phyloP scores from a whole-genome alignment of 2,888 invertebrate species.

The Blomia tropicalis region DNA sequence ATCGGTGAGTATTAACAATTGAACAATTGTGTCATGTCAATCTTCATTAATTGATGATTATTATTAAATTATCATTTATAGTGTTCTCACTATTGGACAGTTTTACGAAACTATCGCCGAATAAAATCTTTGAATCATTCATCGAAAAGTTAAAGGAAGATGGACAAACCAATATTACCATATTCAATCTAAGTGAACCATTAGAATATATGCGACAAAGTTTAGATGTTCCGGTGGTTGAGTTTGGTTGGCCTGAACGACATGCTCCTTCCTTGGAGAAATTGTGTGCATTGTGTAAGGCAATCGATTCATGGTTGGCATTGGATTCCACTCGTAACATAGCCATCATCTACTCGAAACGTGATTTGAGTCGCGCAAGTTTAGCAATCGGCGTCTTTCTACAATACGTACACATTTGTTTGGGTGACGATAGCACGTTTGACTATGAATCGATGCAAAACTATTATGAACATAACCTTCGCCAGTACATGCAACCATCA shows the following conservation, averaged over 20 bases:
- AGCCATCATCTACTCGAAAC: slow-evolving; percentile 73
- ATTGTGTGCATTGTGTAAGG: slow-evolving; percentile 78
- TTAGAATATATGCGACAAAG: not conserved
- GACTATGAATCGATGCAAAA: slow-evolving; percentile 82
- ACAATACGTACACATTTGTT: slow-evolving; percentile 84
- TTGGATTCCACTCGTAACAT: slow-evolving; percentile 59
- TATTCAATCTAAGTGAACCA: slow-evolving; percentile 18
- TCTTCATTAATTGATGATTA: not conserved
- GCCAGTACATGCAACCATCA: slow-evolving; percentile 53
- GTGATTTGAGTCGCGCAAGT: slow-evolving; percentile 65
- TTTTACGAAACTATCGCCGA: slow-evolving; percentile 10
- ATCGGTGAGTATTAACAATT: slow-evolving; percentile 12
- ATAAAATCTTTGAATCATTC: slow-evolving; percentile 7
- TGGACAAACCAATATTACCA: not conserved
- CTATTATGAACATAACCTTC: slow-evolving; percentile 66
- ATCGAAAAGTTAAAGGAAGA: slow-evolving; percentile 1
- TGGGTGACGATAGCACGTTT: slow-evolving; percentile 51
- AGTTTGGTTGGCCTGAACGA: slow-evolving; percentile 68
- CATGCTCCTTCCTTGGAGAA: slow-evolving; percentile 74
- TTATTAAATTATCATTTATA: not conserved
- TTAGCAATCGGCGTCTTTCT: slow-evolving; percentile 78
- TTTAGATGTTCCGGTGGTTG: slow-evolving; percentile 41
- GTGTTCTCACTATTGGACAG: slow-evolving; percentile 8
- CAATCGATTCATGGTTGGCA: slow-evolving; percentile 77
- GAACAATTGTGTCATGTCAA: too few species aligned